A percentile compares a stretch with the other conserved stretches of the same genome.
Evolutionary conservation across 2,797 vertebrate species (phyloP).

Genomic region (Mastacembelus armatus): DNA sequence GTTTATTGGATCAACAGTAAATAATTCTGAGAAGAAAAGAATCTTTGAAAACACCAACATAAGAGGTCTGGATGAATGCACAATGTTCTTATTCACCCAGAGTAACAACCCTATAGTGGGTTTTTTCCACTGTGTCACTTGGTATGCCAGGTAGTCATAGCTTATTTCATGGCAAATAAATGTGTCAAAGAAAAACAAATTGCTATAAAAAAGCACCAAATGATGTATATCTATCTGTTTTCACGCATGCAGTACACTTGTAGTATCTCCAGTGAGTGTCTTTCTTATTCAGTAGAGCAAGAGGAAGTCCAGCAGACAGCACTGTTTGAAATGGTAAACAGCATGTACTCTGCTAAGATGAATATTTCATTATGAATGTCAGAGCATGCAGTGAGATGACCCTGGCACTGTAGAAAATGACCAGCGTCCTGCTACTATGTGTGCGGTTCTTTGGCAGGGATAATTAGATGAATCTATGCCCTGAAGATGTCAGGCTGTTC

Average conservation of each 20-base stretch:
- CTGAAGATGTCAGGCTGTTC: slow-evolving; percentile 60
- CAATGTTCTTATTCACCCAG: not conserved
- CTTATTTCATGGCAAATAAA: slow-evolving; percentile 20
- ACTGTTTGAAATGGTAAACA: slow-evolving; percentile 71
- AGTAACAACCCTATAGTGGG: not conserved
- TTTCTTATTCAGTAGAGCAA: slow-evolving; percentile 41
- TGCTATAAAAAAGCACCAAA: slow-evolving; percentile 16
- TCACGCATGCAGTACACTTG: not conserved
- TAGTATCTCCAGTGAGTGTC: slow-evolving; percentile 1
- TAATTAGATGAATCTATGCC: slow-evolving; percentile 70
- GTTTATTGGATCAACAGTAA: not conserved
- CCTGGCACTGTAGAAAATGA: slow-evolving; percentile 52
- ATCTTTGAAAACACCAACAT: not conserved
- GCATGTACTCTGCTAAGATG: slow-evolving; percentile 55
- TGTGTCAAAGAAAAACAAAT: slow-evolving; percentile 13
- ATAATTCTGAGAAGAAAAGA: too few species aligned
- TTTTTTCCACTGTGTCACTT: not conserved
- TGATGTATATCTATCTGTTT: not conserved
- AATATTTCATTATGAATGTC: slow-evolving; percentile 76
- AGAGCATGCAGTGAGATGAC: slow-evolving; percentile 63
- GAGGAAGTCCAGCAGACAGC: slow-evolving; percentile 48
- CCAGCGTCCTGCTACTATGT: slow-evolving; percentile 51
- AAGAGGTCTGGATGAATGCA: not conserved
- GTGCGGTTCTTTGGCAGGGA: slow-evolving; percentile 40
- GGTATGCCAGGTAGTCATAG: not conserved